phyloP scores from a whole-genome alignment of 2,113 vertebrate species.

The Geothlypis trichas region DNA sequence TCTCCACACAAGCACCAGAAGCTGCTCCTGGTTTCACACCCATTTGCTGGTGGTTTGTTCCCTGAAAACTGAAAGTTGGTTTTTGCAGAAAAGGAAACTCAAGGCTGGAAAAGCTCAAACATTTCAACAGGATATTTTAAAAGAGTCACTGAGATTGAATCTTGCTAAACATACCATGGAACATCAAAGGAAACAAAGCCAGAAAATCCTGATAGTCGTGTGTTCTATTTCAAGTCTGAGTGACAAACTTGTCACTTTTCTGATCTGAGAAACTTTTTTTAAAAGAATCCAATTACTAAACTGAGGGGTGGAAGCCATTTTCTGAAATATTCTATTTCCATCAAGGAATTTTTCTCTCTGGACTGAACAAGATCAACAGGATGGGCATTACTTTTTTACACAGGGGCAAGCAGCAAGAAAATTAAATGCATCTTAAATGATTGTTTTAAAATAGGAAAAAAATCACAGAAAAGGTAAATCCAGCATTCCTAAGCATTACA shows the following conservation, averaged over 20 bases:
- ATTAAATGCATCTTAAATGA: neutral
- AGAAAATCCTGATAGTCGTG: neutral
- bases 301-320: fast-evolving
- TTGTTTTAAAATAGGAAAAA: neutral
- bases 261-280: neutral
- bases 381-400: neutral
- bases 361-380: neutral
- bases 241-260: neutral
- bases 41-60: neutral
- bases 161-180: neutral
- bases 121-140: neutral
- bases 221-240: neutral
- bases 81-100: neutral
- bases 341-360: neutral
- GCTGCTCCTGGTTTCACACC: neutral
- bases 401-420: neutral
- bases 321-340: neutral
- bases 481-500: neutral
- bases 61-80: neutral
- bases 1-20: neutral
- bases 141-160: neutral
- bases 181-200: neutral
- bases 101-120: neutral
- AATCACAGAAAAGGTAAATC: neutral
- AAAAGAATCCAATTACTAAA: neutral